Evolutionary conservation across 1,140 invertebrate species (phyloP).

Genomic region (Penaeus chinensis): DNA sequence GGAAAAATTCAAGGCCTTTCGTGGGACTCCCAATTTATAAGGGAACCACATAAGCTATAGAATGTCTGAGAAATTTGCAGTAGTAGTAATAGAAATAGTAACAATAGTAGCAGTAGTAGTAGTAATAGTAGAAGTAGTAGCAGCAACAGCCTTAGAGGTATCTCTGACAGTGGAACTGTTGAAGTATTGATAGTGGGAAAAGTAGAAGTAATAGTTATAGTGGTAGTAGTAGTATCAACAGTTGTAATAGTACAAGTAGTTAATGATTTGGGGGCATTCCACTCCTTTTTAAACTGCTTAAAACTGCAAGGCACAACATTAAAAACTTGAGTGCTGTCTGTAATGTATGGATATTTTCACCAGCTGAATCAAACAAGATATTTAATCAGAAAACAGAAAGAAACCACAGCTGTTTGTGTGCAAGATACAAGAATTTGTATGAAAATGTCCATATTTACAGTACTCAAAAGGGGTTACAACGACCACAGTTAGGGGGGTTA

Average conservation of each 20-base stretch:
- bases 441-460: constrained; percentile 61
- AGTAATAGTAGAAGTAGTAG: constrained; percentile 1
- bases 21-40: constrained; percentile 35
- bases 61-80: constrained; percentile 29
- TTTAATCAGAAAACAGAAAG: constrained; percentile 8
- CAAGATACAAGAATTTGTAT: constrained; percentile 12
- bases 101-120: constrained; percentile 1
- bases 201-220: not conserved
- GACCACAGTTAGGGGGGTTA: constrained; percentile 58
- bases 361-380: not conserved
- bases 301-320: constrained; percentile 58
- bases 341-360: constrained; percentile 61
- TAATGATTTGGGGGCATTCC: constrained; percentile 56
- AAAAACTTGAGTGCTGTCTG: constrained; percentile 56
- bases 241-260: not conserved
- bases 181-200: not conserved
- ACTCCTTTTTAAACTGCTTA: constrained; percentile 51
- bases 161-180: not conserved
- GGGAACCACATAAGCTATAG: constrained; percentile 6
- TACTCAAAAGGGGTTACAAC: constrained; percentile 56
- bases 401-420: constrained; percentile 1
- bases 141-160: not conserved
- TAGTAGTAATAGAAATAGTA: constrained; percentile 26
- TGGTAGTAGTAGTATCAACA: constrained; percentile 15
- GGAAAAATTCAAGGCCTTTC: constrained; percentile 42